These are phyloP conservation scores for Drosophila lacertosa DNA, from an alignment of 1,140 invertebrate species.

Conservation along the genomic window DNA sequence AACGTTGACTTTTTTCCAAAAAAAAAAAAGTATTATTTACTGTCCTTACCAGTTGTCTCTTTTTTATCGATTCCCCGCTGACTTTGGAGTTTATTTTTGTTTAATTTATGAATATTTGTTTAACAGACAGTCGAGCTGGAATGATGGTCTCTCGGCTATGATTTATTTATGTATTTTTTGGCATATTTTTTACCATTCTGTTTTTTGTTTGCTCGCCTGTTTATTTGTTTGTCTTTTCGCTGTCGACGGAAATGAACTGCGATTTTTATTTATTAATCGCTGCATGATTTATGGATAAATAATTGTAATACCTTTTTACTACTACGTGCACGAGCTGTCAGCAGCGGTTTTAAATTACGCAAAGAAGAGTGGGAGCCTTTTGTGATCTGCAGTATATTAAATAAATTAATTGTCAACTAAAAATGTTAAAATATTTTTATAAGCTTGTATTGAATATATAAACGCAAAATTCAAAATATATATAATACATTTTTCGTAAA, in stretches of 20 bases:
- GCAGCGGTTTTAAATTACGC: conserved; percentile 38
- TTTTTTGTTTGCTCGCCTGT: conserved; percentile 49
- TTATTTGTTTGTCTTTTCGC: conserved; percentile 60
- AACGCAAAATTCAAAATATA: too few relatives aligned
- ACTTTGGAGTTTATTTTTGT: conserved; percentile 43
- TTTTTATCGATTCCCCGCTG: conserved; percentile 22
- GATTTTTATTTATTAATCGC: conserved; percentile 78
- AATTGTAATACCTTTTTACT: conserved; percentile 67
- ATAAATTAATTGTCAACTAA: conserved; percentile 46
- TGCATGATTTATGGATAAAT: conserved; percentile 76
- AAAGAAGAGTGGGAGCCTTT: not conserved
- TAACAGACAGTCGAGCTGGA: conserved; percentile 29
- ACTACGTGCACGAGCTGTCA: conserved; percentile 41
- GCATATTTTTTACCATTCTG: conserved; percentile 35
- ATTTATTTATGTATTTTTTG: conserved; percentile 71
- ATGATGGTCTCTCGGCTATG: conserved; percentile 56
- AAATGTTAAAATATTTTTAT: not conserved
- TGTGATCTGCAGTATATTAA: conserved; percentile 6
- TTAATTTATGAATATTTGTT: conserved; percentile 71
- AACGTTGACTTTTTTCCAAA: conserved; percentile 8
- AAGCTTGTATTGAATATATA: too few relatives aligned
- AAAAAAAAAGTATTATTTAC: conserved; percentile 33
- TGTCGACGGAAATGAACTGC: conserved; percentile 75
- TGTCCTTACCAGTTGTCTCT: conserved; percentile 22
- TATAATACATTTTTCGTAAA: too few relatives aligned